phyloP scores from a whole-genome alignment of 1,140 invertebrate species.

The Papilio dardanus region DNA sequence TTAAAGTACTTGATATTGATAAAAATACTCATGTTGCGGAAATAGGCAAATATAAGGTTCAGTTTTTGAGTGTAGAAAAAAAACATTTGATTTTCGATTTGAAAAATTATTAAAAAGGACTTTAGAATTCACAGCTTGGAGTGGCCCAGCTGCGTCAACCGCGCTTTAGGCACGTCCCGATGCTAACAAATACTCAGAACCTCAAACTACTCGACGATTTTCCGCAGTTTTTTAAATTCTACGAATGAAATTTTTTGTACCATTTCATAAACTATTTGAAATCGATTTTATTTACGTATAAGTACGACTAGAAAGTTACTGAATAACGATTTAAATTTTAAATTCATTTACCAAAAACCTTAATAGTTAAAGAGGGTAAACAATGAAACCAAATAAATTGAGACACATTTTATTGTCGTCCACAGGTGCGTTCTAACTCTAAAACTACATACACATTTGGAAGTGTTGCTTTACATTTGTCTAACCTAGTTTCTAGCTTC shows the following conservation, averaged over 20 bases:
- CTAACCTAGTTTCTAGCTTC: neutral
- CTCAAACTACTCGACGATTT: neutral
- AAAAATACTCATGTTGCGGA: no score
- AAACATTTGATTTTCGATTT: neutral
- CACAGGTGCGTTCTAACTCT: constrained; percentile 73
- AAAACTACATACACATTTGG: constrained; percentile 46
- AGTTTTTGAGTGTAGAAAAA: no score
- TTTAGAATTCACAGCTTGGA: neutral
- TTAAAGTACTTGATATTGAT: no score
- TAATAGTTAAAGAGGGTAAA: no score
- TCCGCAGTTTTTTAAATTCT: neutral
- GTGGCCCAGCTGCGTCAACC: neutral
- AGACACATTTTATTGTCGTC: constrained; percentile 78
- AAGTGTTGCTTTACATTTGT: constrained; percentile 39
- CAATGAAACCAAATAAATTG: constrained; percentile 45
- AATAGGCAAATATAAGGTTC: no score
- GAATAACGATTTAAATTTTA: no score
- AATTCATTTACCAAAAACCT: no score
- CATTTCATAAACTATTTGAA: neutral
- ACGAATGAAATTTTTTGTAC: neutral
- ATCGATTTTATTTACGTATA: no score
- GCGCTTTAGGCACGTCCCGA: neutral
- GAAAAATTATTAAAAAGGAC: neutral
- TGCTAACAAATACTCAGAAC: neutral
- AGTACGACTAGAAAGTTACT: no score